phyloP scores from a whole-genome alignment of 2,113 vertebrate genomes.

The Anguilla rostrata region DNA sequence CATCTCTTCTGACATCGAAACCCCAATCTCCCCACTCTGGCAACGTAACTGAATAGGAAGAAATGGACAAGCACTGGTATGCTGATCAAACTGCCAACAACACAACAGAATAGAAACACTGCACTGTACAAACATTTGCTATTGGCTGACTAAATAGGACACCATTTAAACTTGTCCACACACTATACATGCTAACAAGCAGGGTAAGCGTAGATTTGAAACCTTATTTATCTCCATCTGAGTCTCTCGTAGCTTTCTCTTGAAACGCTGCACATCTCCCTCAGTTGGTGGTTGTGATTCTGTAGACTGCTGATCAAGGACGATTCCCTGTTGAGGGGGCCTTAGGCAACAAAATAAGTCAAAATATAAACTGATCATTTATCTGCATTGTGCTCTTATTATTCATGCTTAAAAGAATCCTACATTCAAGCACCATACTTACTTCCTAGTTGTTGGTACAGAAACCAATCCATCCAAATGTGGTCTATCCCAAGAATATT shows the following conservation, averaged over 20 bases:
- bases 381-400: background rate
- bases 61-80: background rate
- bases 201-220: constrained; percentile 5
- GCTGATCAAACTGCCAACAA: background rate
- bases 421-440: too few relatives aligned
- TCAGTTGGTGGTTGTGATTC: constrained; percentile 91
- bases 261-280: constrained; percentile 88
- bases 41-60: constrained; percentile 60
- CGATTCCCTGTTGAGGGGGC: constrained; percentile 94
- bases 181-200: background rate
- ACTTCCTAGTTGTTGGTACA: too few relatives aligned
- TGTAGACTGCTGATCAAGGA: constrained; percentile 89
- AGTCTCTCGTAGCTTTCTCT: constrained; percentile 87
- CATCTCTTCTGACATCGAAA: constrained; percentile 64
- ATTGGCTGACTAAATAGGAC: background rate
- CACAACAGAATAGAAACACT: background rate
- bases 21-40: constrained; percentile 65
- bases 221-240: constrained; percentile 91
- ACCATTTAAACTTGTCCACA: background rate
- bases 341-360: constrained; percentile 51
- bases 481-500: too few relatives aligned
- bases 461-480: too few relatives aligned
- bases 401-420: background rate
- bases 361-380: background rate
- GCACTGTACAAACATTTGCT: background rate